Conservation (phyloP, 2,113 vertebrate species). For the Sapajus apella region DNA sequence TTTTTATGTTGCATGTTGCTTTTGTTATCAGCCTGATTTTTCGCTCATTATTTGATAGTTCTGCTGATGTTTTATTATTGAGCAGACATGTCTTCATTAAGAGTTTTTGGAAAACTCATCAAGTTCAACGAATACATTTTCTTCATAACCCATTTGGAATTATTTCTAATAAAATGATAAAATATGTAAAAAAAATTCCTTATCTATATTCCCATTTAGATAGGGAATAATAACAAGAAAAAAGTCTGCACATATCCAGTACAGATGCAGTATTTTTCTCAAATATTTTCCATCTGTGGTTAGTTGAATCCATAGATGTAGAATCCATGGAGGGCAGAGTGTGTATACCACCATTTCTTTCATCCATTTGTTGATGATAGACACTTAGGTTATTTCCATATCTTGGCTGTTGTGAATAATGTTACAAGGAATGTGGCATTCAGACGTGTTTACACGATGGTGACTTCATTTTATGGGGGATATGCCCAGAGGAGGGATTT, state of each 20-base stretch:
- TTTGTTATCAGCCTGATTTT: constrained; percentile 87
- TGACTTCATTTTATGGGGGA: background rate
- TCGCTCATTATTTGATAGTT: constrained; percentile 88
- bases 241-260: background rate
- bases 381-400: background rate
- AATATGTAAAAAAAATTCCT: constrained; percentile 69
- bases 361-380: too few relatives aligned
- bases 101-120: constrained; percentile 87
- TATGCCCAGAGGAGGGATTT: background rate
- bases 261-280: background rate
- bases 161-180: constrained; percentile 92
- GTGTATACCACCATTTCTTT: background rate
- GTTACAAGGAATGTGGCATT: background rate
- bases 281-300: background rate
- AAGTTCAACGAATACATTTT: constrained; percentile 86
- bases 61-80: constrained; percentile 89
- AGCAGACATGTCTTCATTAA: constrained; percentile 88
- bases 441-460: background rate
- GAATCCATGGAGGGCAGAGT: background rate
- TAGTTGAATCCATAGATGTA: background rate
- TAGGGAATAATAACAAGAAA: background rate
- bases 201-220: background rate
- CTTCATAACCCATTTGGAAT: constrained; percentile 90
- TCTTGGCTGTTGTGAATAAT: background rate
- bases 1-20: constrained; percentile 89